phyloP scores from a whole-genome alignment of 2,113 vertebrate genomes.

The Platysternon megacephalum region DNA sequence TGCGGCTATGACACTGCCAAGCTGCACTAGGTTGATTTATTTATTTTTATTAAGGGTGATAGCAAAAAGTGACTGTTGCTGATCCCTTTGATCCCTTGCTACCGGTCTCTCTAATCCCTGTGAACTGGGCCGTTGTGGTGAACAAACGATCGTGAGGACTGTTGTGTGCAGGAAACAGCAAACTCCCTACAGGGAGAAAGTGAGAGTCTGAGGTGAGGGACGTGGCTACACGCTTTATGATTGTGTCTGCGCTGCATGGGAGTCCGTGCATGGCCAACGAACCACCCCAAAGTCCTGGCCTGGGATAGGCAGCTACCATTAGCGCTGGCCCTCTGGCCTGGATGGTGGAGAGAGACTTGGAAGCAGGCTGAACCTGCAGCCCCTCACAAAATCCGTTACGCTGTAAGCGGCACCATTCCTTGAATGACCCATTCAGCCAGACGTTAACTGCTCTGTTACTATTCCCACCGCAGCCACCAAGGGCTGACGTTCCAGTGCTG shows the following conservation, averaged over 20 bases:
- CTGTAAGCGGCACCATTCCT: too few relatives aligned
- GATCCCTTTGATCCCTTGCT: background rate
- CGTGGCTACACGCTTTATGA: background rate
- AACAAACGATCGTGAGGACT: background rate
- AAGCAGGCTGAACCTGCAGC: too few relatives aligned
- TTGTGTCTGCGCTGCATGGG: background rate
- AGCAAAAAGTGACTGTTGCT: background rate
- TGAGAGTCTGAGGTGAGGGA: background rate
- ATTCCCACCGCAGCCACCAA: too few relatives aligned
- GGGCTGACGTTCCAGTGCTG: too few relatives aligned
- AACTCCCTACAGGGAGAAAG: background rate
- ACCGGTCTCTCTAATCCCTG: background rate
- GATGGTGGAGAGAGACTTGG: background rate
- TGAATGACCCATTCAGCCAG: too few relatives aligned
- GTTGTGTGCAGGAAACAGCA: background rate
- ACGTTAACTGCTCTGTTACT: too few relatives aligned
- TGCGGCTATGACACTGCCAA: rapidly evolving
- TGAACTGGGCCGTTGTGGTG: background rate
- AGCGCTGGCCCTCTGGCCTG: background rate
- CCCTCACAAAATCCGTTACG: too few relatives aligned
- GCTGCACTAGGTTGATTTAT: background rate
- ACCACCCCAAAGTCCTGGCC: background rate
- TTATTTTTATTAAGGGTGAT: background rate
- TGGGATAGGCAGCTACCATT: background rate
- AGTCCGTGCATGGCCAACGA: background rate